A percentile compares a stretch with the other conserved stretches of the same genome.
Evolutionary conservation across 1,140 invertebrate species (phyloP).

Genomic region (Oreohelix idahoensis): DNA sequence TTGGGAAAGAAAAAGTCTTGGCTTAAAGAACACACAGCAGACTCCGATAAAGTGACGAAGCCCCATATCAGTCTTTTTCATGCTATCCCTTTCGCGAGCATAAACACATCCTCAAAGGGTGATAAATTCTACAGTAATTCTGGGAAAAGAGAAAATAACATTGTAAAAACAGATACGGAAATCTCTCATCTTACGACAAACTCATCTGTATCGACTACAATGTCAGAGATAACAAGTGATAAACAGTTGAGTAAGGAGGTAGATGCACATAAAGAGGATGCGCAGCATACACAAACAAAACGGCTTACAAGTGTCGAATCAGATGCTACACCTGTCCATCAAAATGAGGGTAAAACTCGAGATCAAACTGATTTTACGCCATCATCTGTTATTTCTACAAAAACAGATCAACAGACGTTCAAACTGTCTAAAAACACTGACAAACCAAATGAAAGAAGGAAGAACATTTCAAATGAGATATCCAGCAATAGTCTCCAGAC

Average conservation of each 20-base stretch:
- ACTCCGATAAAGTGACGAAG: background rate
- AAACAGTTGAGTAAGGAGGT: background rate
- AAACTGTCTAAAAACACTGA: too few relatives aligned
- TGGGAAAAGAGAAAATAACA: background rate
- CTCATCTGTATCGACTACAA: background rate
- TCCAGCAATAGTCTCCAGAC: too few relatives aligned
- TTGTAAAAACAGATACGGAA: background rate
- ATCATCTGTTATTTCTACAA: background rate
- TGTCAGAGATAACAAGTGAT: background rate
- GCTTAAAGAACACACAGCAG: background rate
- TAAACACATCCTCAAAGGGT: background rate
- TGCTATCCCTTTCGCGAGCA: background rate
- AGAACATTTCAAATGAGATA: too few relatives aligned
- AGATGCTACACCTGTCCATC: background rate
- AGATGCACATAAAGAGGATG: background rate
- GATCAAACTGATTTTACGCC: background rate
- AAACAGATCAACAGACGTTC: too few relatives aligned
- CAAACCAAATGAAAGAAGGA: too few relatives aligned
- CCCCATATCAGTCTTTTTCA: background rate
- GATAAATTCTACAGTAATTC: background rate
- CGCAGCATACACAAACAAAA: background rate
- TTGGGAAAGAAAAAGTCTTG: background rate
- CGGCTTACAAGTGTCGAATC: background rate
- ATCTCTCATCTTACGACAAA: background rate
- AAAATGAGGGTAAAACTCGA: background rate